Percentiles rank a stretch among this genome's conserved stretches.
Conservation (phyloP, 30 jellyfish, hydroid and myxozoan genomes). For the Catostylus mosaicus region DNA sequence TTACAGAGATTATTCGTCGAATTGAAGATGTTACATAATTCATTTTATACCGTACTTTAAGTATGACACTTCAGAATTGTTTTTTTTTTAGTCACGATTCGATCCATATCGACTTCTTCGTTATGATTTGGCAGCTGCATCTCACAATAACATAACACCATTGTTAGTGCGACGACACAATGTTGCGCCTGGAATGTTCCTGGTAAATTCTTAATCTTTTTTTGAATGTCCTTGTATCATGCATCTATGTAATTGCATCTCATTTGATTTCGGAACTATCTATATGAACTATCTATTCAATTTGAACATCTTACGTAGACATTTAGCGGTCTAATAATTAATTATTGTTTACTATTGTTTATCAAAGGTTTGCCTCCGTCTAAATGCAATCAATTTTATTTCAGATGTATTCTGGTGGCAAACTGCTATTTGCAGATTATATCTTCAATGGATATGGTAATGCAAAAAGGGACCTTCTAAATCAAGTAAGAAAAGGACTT, state of each 20-base stretch:
- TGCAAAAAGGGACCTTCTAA: slow-evolving; percentile 76
- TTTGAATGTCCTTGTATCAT: not conserved
- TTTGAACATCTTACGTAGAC: not conserved
- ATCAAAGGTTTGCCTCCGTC: slow-evolving; percentile 5
- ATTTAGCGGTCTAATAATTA: too few species aligned
- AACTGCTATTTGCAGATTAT: slow-evolving; percentile 75
- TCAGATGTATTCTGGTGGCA: slow-evolving; percentile 85
- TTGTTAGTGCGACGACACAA: slow-evolving; percentile 76
- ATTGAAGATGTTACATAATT: too few species aligned
- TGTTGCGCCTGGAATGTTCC: slow-evolving; percentile 87
- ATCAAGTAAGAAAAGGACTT: slow-evolving; percentile 53
- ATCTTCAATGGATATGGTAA: slow-evolving; percentile 91
- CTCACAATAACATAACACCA: slow-evolving; percentile 38
- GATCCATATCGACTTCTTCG: slow-evolving; percentile 88
- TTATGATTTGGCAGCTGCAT: slow-evolving; percentile 72
- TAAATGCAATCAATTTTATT: not conserved
- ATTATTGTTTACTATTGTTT: not conserved
- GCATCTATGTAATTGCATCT: not conserved
- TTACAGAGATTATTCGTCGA: too few species aligned
- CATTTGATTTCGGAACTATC: not conserved
- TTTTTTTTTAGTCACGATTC: slow-evolving; percentile 61
- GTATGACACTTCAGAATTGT: not conserved
- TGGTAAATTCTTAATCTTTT: slow-evolving; percentile 41
- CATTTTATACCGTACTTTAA: too few species aligned
- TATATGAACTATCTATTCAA: not conserved